These are phyloP conservation scores for Aptenodytes patagonicus DNA, from an alignment of 2,113 vertebrate genomes.

Conservation along the genomic window DNA sequence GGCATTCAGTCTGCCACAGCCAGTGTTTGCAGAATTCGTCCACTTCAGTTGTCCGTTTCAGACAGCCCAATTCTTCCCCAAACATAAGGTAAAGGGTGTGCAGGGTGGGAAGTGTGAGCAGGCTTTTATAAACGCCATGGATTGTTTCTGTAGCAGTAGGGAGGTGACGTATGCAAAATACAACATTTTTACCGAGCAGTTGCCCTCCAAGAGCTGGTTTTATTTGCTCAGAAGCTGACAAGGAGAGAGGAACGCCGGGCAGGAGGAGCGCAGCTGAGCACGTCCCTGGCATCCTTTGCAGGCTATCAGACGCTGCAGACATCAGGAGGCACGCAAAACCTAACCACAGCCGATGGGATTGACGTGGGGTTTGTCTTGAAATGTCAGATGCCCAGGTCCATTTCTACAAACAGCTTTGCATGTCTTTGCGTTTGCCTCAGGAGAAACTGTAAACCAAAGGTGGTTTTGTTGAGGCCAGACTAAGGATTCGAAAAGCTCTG, in stretches of 20 bases:
- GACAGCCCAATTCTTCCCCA: not conserved
- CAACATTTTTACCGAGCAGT: not conserved
- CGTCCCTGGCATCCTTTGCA: not conserved
- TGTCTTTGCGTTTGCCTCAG: fast-evolving
- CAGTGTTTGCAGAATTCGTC: not conserved
- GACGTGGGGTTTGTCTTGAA: not conserved
- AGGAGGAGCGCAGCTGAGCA: not conserved
- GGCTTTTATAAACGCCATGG: not conserved
- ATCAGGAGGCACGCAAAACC: not conserved
- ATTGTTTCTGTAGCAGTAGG: not conserved
- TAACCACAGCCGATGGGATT: not conserved
- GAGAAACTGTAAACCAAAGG: no score
- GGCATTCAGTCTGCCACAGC: not conserved
- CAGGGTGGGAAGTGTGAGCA: no score
- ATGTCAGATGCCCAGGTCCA: not conserved
- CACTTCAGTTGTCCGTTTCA: not conserved
- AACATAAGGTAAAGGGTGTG: not conserved
- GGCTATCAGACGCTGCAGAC: not conserved
- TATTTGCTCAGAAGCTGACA: not conserved
- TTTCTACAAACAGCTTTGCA: not conserved
- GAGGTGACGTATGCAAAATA: not conserved
- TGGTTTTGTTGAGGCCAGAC: not conserved
- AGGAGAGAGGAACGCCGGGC: not conserved
- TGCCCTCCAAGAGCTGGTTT: not conserved
- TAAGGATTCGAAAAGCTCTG: not conserved